Base-by-base conservation (phyloP, 2,888 invertebrate genomes). In the Bibio marci region DNA sequence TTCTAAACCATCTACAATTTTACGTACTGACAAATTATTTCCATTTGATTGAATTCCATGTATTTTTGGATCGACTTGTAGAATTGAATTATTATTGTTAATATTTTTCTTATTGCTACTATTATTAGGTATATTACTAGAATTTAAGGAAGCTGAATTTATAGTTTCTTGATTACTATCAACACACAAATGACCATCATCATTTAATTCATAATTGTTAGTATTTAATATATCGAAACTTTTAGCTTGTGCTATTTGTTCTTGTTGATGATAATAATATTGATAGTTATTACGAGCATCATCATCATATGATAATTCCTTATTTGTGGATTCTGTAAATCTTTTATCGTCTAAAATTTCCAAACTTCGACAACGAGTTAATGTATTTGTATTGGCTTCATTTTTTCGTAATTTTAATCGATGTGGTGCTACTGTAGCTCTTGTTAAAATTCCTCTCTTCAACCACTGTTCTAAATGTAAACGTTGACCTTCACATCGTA, bases 391-490 rank as follows among this genome's bases (percentile, higher is more conserved):
- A 41, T 68, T 67, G 30, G 67, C 55, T 7, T 66, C 65, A 6
- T 68, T 67, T 48, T 67, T 67, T 11, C 67, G 67, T 46, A 66
- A 66, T 52, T 69, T 67, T 12, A 69, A 63, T 2, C 25, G 30
- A n/a, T 48, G 45, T 39, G 57, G 50, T 45, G 69, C 56, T 52
- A 71, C 64, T 35, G 71, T 65, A 37, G 73, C 65, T 48, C 76
- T 63, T 45, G 70, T 70, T 50, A 71, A 63, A 46, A 70, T 69
- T 30, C 77, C 73, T 48, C 80, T 62, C 6, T 70, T 70, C 11
- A 81, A 51, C 68, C 76, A 79, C 47, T 79, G 76, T 47, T 79
- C 79, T 40, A 82, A 60, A 52, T 76, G 75, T 38, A 69, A 62
- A 42, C 77, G 73, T 37, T 76, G 65, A 43, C 75, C 74, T 28